phyloP scores from a whole-genome alignment of 2,113 vertebrate genomes.

The Vimba vimba region DNA sequence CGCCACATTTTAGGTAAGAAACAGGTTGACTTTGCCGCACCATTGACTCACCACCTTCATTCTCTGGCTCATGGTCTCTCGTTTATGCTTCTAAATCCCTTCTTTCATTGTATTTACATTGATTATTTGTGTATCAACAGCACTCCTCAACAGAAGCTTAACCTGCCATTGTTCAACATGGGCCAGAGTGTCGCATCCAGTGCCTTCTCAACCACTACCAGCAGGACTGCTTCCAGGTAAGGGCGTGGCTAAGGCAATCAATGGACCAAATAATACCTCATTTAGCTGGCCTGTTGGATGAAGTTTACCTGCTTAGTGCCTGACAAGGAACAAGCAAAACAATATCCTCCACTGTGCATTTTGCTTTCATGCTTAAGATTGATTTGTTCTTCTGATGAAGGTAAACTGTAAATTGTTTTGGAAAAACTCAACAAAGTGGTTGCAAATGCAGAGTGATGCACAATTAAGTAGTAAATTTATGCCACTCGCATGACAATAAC shows the following conservation, averaged over 20 bases:
- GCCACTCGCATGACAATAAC: not conserved
- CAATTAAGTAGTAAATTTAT: not conserved
- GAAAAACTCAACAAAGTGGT: not conserved
- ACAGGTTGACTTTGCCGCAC: not conserved
- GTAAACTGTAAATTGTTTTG: not conserved
- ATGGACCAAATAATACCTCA: not conserved
- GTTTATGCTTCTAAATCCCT: slow-evolving; percentile 37
- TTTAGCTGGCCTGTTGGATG: not conserved
- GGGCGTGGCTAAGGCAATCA: not conserved
- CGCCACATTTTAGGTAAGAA: slow-evolving; percentile 67
- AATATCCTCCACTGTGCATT: not conserved
- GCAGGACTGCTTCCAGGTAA: slow-evolving; percentile 83
- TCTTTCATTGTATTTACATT: not conserved
- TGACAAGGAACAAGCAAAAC: not conserved
- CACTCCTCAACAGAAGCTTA: slow-evolving; percentile 56
- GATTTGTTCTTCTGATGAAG: not conserved
- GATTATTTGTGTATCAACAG: slow-evolving; percentile 61
- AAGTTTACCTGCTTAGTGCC: not conserved
- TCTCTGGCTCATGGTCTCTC: not conserved
- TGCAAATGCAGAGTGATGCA: not conserved
- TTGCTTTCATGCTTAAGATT: slow-evolving; percentile 1
- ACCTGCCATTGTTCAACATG: slow-evolving; percentile 66
- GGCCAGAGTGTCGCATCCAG: slow-evolving; percentile 85
- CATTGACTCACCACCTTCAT: not conserved
- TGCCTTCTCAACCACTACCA: slow-evolving; percentile 77